Evolutionary conservation across 2,113 vertebrate species (phyloP).

Genomic region (Rhinogobius similis): DNA sequence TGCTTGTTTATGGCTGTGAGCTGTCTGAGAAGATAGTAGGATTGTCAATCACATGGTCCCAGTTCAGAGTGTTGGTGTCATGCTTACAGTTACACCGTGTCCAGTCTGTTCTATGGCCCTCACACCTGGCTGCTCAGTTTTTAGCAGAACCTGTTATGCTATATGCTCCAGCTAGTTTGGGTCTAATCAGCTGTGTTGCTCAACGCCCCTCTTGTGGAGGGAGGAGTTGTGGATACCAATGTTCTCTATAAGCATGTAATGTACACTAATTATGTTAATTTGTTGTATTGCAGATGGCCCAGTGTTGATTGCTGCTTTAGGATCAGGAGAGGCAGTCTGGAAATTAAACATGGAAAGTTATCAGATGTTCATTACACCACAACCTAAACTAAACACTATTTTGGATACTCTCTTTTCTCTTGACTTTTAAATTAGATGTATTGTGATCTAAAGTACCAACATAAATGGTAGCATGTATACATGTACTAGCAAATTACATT

Average conservation of each 20-base stretch:
- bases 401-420: constrained; percentile 75
- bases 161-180: constrained; percentile 45
- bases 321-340: constrained; percentile 67
- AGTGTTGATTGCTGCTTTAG: constrained; percentile 79
- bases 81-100: constrained; percentile 67
- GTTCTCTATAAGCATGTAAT: constrained; percentile 77
- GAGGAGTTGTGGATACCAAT: constrained; percentile 69
- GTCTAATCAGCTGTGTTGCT: constrained; percentile 66
- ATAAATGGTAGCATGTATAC: too few relatives aligned
- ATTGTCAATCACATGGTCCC: constrained; percentile 63
- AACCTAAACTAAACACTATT: constrained; percentile 69
- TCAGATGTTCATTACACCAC: constrained; percentile 74
- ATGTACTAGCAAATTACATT: neutral
- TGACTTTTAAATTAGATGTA: constrained; percentile 37
- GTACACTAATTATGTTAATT: constrained; percentile 82
- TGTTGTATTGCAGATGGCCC: constrained; percentile 78
- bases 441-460: neutral
- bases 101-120: constrained; percentile 72
- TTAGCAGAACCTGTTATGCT: constrained; percentile 43
- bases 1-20: constrained; percentile 60
- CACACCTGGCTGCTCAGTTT: constrained; percentile 75
- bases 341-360: constrained; percentile 65
- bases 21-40: constrained; percentile 60
- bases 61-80: constrained; percentile 75
- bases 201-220: constrained; percentile 65